phyloP scores from a whole-genome alignment of 2,888 invertebrate species.

The Ophion ellenae region DNA sequence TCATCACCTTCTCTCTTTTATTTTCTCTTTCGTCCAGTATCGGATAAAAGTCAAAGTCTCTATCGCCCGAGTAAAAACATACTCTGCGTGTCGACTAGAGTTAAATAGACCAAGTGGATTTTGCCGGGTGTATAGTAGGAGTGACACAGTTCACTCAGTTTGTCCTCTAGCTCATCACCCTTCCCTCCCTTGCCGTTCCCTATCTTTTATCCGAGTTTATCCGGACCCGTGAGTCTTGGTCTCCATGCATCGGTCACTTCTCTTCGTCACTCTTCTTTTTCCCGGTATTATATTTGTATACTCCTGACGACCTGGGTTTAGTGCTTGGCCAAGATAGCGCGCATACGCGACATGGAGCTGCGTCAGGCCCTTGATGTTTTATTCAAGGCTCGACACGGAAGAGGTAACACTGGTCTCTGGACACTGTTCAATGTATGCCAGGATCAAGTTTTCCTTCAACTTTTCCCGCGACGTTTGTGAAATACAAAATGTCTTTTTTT shows the following conservation, averaged over 20 bases:
- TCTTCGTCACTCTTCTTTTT: background rate
- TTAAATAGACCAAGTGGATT: slow-evolving; percentile 15
- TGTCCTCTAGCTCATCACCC: slow-evolving; percentile 38
- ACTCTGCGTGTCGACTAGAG: slow-evolving; percentile 7
- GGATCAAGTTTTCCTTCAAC: slow-evolving; percentile 10
- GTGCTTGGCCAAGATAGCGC: slow-evolving; percentile 7
- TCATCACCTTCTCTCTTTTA: background rate
- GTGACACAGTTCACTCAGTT: slow-evolving; percentile 9
- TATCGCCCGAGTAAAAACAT: slow-evolving; percentile 7
- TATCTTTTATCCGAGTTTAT: background rate
- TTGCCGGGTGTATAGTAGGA: background rate
- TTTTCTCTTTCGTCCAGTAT: slow-evolving; percentile 36
- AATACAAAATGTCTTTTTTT: background rate
- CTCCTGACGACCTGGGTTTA: slow-evolving; percentile 1
- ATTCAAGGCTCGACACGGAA: slow-evolving; percentile 73
- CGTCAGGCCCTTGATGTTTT: slow-evolving; percentile 75
- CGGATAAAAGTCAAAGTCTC: slow-evolving; percentile 41
- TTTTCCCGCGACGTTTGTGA: background rate
- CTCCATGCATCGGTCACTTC: background rate
- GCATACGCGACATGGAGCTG: slow-evolving; percentile 19
- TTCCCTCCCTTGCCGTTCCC: background rate
- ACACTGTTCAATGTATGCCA: slow-evolving; percentile 11
- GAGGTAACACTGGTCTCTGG: slow-evolving; percentile 20
- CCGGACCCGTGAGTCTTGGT: background rate
- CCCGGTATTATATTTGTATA: background rate